These are phyloP conservation scores for Apamea epomidion DNA, from an alignment of 2,888 invertebrate species.

Conservation along the genomic window DNA sequence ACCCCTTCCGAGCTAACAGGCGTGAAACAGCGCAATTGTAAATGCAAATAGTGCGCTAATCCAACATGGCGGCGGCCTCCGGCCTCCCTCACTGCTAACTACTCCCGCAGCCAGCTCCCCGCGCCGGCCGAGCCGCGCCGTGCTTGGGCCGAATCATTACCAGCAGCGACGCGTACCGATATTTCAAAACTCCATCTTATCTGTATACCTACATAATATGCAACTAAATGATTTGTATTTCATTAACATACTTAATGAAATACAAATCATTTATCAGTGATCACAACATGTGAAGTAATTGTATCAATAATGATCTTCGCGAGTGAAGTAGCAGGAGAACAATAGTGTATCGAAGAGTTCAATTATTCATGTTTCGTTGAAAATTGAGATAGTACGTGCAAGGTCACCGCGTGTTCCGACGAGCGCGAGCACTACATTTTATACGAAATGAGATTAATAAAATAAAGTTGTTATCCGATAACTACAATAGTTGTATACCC, in stretches of 20 bases:
- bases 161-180: neutral
- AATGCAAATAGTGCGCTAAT: slow-evolving; percentile 84
- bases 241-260: too few relatives aligned
- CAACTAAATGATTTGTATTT: neutral
- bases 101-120: neutral
- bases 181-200: neutral
- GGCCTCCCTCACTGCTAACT: slow-evolving; percentile 31
- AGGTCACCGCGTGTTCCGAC: neutral
- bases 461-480: slow-evolving; percentile 68
- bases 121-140: neutral
- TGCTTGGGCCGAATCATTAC: neutral
- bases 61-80: slow-evolving; percentile 75
- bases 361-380: neutral
- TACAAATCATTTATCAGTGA: too few relatives aligned
- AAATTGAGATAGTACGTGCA: neutral
- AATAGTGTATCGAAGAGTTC: neutral
- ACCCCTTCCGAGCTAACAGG: slow-evolving; percentile 70
- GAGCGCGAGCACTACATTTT: slow-evolving; percentile 4
- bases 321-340: neutral
- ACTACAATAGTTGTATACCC: slow-evolving; percentile 46
- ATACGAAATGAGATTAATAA: slow-evolving; percentile 57
- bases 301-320: neutral
- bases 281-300: too few relatives aligned
- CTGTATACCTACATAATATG: neutral
- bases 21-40: slow-evolving; percentile 75